Evolutionary conservation across 2,797 vertebrate species (phyloP).

Genomic region (Artibeus jamaicensis): DNA sequence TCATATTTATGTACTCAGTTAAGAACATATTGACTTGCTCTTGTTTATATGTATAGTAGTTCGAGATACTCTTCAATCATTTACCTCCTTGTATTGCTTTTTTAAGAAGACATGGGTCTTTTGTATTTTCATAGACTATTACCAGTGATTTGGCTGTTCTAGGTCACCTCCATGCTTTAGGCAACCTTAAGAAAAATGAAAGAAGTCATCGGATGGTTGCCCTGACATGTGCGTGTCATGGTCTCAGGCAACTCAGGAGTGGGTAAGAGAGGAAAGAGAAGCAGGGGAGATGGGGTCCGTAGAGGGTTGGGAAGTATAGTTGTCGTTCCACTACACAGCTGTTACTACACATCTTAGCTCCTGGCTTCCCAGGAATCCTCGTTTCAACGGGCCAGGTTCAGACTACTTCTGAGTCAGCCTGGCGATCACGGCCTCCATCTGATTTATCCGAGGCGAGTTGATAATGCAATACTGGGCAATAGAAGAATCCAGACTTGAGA

Average conservation of each 20-base stretch:
- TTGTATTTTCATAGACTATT: neutral
- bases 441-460: neutral
- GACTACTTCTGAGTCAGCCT: neutral
- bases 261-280: neutral
- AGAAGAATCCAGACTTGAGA: neutral
- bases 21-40: neutral
- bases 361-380: neutral
- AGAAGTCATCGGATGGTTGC: neutral
- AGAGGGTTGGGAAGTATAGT: accelerated
- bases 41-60: neutral
- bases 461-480: too few species aligned
- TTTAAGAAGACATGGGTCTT: neutral
- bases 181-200: neutral
- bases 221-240: neutral
- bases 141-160: neutral
- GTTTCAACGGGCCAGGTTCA: neutral
- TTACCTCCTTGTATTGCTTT: accelerated
- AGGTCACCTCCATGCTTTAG: neutral
- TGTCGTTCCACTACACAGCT: neutral
- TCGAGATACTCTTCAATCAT: accelerated
- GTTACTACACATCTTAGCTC: neutral
- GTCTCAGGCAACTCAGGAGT: too few species aligned
- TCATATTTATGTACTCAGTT: neutral
- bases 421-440: accelerated
- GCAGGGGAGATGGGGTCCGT: accelerated